A percentile compares a stretch with the other conserved stretches of the same genome.
Evolutionary conservation across 1,140 invertebrate species (phyloP).

Genomic region (Micrasema minimum): DNA sequence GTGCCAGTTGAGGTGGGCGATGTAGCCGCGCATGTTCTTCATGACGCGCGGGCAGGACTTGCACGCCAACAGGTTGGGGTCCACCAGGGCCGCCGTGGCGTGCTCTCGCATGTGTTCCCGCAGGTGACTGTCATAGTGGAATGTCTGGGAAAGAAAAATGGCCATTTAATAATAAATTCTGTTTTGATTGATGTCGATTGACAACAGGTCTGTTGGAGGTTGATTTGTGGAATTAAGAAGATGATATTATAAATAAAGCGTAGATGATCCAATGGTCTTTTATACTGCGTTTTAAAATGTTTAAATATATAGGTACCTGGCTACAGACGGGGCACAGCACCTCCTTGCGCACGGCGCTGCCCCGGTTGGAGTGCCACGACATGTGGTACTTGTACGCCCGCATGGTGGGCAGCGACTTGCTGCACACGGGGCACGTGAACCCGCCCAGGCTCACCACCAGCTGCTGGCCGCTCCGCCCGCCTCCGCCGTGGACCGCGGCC

Average conservation of each 20-base stretch:
- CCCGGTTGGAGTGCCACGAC: constrained; percentile 59
- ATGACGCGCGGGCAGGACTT: constrained; percentile 60
- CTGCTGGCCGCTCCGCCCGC: constrained; percentile 54
- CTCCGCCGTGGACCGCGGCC: constrained; percentile 62
- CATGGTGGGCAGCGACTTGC: constrained; percentile 61
- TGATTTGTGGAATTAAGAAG: neutral
- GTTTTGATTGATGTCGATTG: neutral
- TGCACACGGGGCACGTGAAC: constrained; percentile 61
- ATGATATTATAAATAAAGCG: neutral
- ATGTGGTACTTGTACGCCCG: constrained; percentile 58
- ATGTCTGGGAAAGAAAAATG: constrained; percentile 59
- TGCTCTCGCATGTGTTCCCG: constrained; percentile 63
- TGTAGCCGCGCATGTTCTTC: constrained; percentile 63
- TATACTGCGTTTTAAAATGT: too few relatives aligned
- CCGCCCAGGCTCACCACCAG: constrained; percentile 57
- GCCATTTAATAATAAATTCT: neutral
- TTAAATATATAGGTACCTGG: too few relatives aligned
- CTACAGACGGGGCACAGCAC: constrained; percentile 61
- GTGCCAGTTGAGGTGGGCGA: constrained; percentile 64
- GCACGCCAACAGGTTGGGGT: constrained; percentile 61
- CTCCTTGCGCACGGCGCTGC: constrained; percentile 57
- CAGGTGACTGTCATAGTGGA: constrained; percentile 62
- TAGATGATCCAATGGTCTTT: too few relatives aligned
- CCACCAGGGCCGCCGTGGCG: constrained; percentile 59
- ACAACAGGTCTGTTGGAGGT: neutral